Conservation (phyloP, 2,113 vertebrate genomes). For the Microtus montanus region DNA sequence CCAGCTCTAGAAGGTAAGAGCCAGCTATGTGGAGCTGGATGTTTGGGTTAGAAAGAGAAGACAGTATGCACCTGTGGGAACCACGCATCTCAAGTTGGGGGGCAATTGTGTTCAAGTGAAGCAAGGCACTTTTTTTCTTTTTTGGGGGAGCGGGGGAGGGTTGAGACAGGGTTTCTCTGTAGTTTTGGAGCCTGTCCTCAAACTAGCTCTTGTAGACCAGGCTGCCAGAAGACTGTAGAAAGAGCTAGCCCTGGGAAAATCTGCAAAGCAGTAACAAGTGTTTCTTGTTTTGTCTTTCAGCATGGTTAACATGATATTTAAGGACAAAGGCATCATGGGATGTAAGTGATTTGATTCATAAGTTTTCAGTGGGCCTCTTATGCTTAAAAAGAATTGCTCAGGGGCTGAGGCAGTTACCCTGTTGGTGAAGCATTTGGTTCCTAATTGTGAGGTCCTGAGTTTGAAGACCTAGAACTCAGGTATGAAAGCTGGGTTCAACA, state of each 20-base stretch:
- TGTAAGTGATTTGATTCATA: neutral
- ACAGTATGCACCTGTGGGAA: neutral
- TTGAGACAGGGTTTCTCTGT: no score
- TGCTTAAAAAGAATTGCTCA: neutral
- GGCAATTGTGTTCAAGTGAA: fast-evolving
- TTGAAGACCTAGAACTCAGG: neutral
- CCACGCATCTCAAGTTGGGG: fast-evolving
- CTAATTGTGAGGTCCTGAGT: neutral
- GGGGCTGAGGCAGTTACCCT: neutral
- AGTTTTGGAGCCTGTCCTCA: no score
- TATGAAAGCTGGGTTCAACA: no score
- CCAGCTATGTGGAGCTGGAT: neutral
- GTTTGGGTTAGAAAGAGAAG: neutral
- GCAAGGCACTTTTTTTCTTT: neutral
- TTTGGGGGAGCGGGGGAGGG: no score
- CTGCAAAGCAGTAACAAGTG: neutral
- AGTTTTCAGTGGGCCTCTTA: neutral
- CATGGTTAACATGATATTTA: neutral
- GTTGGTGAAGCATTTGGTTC: neutral
- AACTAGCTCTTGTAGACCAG: no score
- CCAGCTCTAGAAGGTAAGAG: neutral
- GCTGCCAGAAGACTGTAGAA: neutral
- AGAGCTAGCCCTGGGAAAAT: neutral
- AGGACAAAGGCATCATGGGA: neutral
- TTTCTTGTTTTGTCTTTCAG: neutral